These are phyloP conservation scores for Bothrops jararaca DNA, from an alignment of 2,113 vertebrate genomes.

Conservation along the genomic window DNA sequence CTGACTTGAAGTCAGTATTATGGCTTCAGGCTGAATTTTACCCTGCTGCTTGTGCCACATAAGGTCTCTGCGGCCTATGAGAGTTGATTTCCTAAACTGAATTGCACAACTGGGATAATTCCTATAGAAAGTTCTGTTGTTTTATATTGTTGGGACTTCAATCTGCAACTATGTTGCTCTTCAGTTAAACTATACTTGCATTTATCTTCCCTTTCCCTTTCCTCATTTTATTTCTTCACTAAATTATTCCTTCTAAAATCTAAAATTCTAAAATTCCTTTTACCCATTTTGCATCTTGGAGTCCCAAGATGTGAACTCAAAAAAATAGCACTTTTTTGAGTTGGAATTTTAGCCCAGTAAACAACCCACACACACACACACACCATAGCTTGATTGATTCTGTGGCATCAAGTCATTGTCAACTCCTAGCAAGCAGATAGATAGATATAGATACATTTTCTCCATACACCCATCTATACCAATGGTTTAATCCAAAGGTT, in stretches of 20 bases:
- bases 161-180: neutral
- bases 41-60: constrained; percentile 14
- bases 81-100: constrained; percentile 27
- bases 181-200: neutral
- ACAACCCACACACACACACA: too few species aligned
- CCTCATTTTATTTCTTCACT: constrained; percentile 9
- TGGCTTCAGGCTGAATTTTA: neutral
- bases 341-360: neutral
- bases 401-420: neutral
- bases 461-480: neutral
- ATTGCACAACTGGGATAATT: neutral
- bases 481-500: neutral
- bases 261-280: neutral
- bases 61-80: neutral
- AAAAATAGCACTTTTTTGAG: neutral
- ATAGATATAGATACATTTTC: neutral
- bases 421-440: neutral
- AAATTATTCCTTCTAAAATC: neutral
- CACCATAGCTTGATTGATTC: neutral
- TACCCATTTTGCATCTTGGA: neutral
- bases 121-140: constrained; percentile 16
- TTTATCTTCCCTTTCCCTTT: neutral
- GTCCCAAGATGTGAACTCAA: neutral
- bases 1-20: too few species aligned
- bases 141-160: constrained; percentile 10